Percentiles rank a stretch among this genome's conserved stretches.
These are phyloP conservation scores for Eurytoma adleriae DNA, from an alignment of 2,888 invertebrate genomes.

Conservation along the genomic window DNA sequence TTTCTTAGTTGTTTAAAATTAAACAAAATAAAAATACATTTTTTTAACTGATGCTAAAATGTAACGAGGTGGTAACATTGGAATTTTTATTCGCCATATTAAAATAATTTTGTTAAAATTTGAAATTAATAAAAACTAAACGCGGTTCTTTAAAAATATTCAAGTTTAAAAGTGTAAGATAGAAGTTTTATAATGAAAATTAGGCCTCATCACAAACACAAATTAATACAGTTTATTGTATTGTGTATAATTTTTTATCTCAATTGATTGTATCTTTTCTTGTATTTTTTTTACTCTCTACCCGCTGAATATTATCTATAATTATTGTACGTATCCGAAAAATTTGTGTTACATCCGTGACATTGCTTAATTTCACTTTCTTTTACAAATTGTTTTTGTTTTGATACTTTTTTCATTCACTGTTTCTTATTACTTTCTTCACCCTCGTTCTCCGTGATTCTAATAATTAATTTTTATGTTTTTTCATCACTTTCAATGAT, in stretches of 20 bases:
- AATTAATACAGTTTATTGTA: slow-evolving; percentile 33
- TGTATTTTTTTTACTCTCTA: slow-evolving; percentile 77
- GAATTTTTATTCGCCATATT: too few species aligned
- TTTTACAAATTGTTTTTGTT: not conserved
- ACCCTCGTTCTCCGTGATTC: slow-evolving; percentile 61
- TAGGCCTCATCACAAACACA: slow-evolving; percentile 39
- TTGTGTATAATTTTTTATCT: slow-evolving; percentile 47
- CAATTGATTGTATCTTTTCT: slow-evolving; percentile 57
- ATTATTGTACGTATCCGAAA: slow-evolving; percentile 62
- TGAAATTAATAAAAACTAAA: too few species aligned
- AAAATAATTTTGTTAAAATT: too few species aligned
- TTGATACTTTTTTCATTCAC: slow-evolving; percentile 48
- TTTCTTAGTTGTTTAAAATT: too few species aligned
- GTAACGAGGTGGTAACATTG: too few species aligned
- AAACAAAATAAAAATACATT: too few species aligned
- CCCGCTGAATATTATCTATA: slow-evolving; percentile 76
- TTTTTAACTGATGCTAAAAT: too few species aligned
- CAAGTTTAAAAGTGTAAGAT: not conserved
- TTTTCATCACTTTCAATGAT: too few species aligned
- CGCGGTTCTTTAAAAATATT: not conserved
- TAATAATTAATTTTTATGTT: slow-evolving; percentile 11
- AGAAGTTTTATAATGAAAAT: not conserved
- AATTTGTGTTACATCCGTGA: slow-evolving; percentile 67
- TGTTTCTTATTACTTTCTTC: slow-evolving; percentile 55
- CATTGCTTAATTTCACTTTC: slow-evolving; percentile 59